A percentile compares a stretch with the other conserved stretches of the same genome.
These are phyloP conservation scores for Drosophila repleta DNA, from an alignment of 1,140 invertebrate species.

Conservation along the genomic window DNA sequence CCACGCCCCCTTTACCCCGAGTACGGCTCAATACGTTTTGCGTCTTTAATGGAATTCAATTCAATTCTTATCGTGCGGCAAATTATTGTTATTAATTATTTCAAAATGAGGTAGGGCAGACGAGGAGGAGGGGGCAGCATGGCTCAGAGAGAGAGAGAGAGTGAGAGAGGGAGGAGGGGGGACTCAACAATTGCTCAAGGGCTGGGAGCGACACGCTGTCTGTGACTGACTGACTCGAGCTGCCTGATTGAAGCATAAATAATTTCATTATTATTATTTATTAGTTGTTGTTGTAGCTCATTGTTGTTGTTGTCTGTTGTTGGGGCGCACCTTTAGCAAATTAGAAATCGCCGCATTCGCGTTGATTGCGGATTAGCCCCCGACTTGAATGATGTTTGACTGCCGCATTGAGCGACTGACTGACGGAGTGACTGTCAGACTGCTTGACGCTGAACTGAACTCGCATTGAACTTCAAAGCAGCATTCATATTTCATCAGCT, in stretches of 20 bases:
- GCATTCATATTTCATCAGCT: constrained; percentile 48
- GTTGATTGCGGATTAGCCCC: constrained; percentile 77
- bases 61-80: constrained; percentile 82
- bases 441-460: constrained; percentile 10
- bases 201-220: constrained; percentile 81
- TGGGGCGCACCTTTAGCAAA: constrained; percentile 76
- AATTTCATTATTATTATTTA: constrained; percentile 72
- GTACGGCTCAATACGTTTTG: constrained; percentile 75
- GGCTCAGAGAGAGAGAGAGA: background rate
- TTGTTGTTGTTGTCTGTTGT: constrained; percentile 36
- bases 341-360: constrained; percentile 69
- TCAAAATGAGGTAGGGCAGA: constrained; percentile 45
- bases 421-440: constrained; percentile 17
- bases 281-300: constrained; percentile 24
- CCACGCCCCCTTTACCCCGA: constrained; percentile 55
- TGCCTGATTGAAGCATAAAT: constrained; percentile 64
- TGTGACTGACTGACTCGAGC: constrained; percentile 58
- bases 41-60: constrained; percentile 82
- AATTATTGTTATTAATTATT: constrained; percentile 83
- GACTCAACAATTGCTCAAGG: constrained; percentile 73
- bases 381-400: constrained; percentile 46
- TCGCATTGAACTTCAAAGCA: constrained; percentile 37
- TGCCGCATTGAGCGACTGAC: constrained; percentile 8
- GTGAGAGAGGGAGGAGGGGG: background rate
- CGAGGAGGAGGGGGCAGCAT: background rate